Base-by-base conservation (phyloP, 53 echinoderm and acorn worm species). In the Temnopleurus reevesii region DNA sequence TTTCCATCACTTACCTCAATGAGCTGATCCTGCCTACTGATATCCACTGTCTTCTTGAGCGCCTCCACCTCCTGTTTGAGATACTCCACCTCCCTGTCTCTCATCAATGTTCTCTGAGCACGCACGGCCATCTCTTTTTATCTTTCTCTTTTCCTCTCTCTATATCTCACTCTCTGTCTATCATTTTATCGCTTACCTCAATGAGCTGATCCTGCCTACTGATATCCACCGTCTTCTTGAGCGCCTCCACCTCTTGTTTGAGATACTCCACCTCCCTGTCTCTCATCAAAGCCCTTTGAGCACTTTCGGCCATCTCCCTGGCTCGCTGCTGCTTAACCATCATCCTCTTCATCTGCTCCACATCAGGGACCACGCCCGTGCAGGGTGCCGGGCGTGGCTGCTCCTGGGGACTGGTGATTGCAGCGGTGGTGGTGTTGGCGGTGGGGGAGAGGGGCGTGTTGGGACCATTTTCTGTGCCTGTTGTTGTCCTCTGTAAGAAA, bases 291-390 rank as follows among this genome's bases (percentile, higher is more conserved):
- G 53, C 47, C 88, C 35, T 66, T 71, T 65, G 46, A 6, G 66
- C 66, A 29, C n/a, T 51, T 19, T 66, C 66, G 9, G 86, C 86
- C 60, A 85, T 34, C 45, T 87, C 66, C 4, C 53, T 51, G 31
- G 71, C 88, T 36, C 31, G 24, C 24, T 77, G 79, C 53, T 87
- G 46, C 17, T 46, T 49, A 2, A 66, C 88, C 65, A 87, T 66
- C 86, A 86, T 61, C 65, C 88, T 33, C 53, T 87, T 87, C 88
- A 87, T 64, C 65, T 87, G 88, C 23, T 87, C 88, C 24, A 87
- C 53, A 9, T 87, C 88, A 2, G 71, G 66, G 18, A 58, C 63
- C 86, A 71, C 23, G 8, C 71, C 71, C 8, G 71, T 71, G 41
- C 36, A 71, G 43, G 71, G 36, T 12, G 71, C 71, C 0, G 71